Evolutionary conservation across 2,888 invertebrate genomes (phyloP).

Genomic region (Ophioninae sp.): DNA sequence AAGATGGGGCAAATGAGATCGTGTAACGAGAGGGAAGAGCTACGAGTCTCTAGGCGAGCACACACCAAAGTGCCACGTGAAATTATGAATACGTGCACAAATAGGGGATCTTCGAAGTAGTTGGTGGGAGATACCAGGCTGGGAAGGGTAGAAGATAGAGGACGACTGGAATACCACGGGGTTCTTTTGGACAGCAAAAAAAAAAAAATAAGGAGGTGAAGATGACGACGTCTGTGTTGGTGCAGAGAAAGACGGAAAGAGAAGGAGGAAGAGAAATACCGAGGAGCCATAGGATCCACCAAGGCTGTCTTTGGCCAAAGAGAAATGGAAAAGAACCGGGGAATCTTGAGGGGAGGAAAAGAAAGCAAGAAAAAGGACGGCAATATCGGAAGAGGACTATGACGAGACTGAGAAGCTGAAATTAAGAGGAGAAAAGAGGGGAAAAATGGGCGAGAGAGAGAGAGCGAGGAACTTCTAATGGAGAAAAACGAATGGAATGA

Average conservation of each 20-base stretch:
- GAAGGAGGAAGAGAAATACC: neutral
- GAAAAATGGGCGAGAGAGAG: no score
- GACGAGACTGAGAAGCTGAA: constrained; percentile 36
- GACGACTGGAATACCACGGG: constrained; percentile 17
- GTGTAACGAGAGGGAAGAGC: constrained; percentile 48
- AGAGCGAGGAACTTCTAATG: no score
- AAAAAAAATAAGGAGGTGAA: neutral
- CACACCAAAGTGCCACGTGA: constrained; percentile 40
- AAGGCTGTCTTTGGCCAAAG: neutral
- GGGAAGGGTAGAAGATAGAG: constrained; percentile 38
- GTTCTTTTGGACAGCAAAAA: constrained; percentile 57
- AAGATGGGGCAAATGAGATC: constrained; percentile 41
- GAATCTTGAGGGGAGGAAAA: constrained; percentile 16
- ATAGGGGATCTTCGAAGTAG: constrained; percentile 42
- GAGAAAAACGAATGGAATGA: constrained; percentile 33
- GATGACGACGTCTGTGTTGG: constrained; percentile 6
- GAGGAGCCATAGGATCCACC: neutral
- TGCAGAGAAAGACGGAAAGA: neutral
- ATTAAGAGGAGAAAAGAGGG: constrained; percentile 47
- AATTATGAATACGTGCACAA: neutral
- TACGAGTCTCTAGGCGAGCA: constrained; percentile 23
- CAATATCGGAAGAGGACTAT: constrained; percentile 52
- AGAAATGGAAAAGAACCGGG: constrained; percentile 4
- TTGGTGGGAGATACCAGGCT: constrained; percentile 24
- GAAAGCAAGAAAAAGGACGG: constrained; percentile 43